Evolutionary conservation across 2,888 invertebrate genomes (phyloP), one percentile per base, ranked within the genome.

Genomic region (Tiphia femorata): DNA sequence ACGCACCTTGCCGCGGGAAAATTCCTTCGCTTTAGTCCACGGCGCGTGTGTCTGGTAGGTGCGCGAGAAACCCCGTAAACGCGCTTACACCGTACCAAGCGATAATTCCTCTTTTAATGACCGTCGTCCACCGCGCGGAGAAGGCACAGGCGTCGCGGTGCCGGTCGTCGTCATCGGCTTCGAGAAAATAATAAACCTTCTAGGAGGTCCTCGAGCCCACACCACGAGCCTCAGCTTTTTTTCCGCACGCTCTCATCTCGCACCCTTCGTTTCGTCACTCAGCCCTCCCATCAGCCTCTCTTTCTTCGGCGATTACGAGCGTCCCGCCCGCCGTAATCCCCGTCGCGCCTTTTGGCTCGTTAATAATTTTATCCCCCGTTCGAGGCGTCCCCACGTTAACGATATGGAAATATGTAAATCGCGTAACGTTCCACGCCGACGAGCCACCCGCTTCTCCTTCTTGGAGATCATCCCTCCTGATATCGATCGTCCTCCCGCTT

Each of bases 1-100:
- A 38, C 48, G 27, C 49, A 49, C 20, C 41, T 29, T 3, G 14
- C 30, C 20, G 19, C 16, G 41, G 19, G 27, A 25, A 25, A 23
- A 48, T 48, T 27, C 12, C 38, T 19, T n/a, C 3, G 19, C 8
- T 46, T n/a, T 19, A 29, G 6, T 2, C 6, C 3, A 29, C 12
- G 29, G 29, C 12, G 10, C 29, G 3, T n/a, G n/a, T n/a, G n/a
- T n/a, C n/a, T n/a, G n/a, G n/a, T 12, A 6, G 29, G 6, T 16
- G 37, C 37, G 14, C 16, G 37, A 8, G 8, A 8, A 37, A 8
- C 3, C 10, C 19, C 19, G 19, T 19, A 38, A 19, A 38, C 16
- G 19, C 6, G 29, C 27, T 7, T 27, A 27, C 27, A 14, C 37
- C 37, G 29, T 29, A 12, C 29, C 29, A 3, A 2, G 29, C 29